These are phyloP conservation scores for Huso huso DNA, from an alignment of 2,797 vertebrate species.

Conservation along the genomic window DNA sequence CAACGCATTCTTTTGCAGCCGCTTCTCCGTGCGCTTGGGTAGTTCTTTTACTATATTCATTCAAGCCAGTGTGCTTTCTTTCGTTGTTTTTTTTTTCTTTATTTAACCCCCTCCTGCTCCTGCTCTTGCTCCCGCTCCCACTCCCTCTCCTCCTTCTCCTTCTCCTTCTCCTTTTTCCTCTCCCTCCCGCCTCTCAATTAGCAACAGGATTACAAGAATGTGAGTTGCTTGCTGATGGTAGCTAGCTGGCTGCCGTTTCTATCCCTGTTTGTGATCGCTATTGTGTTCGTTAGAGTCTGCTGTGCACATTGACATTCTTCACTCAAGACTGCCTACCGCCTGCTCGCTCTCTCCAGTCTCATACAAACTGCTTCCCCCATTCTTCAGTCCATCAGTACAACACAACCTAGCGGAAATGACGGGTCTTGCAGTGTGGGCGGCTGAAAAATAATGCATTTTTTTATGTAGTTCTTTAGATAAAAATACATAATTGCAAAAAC, in stretches of 20 bases:
- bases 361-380: slow-evolving; percentile 22
- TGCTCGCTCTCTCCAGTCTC: slow-evolving; percentile 4
- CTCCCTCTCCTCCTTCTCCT: neutral
- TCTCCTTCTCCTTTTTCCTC: neutral
- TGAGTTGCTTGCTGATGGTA: neutral
- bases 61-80: neutral
- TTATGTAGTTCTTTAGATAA: too few species aligned
- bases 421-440: slow-evolving; percentile 25
- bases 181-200: slow-evolving; percentile 7
- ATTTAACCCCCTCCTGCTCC: slow-evolving; percentile 6
- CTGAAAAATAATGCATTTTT: too few species aligned
- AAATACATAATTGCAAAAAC: too few species aligned
- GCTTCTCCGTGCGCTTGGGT: slow-evolving; percentile 25
- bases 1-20: slow-evolving; percentile 47
- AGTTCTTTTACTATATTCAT: slow-evolving; percentile 17
- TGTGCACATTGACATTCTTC: slow-evolving; percentile 15
- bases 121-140: slow-evolving; percentile 10
- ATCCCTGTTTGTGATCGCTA: neutral
- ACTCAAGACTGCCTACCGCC: slow-evolving; percentile 9
- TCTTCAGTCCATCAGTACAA: slow-evolving; percentile 30
- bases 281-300: slow-evolving; percentile 13
- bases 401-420: slow-evolving; percentile 54
- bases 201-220: slow-evolving; percentile 16
- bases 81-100: slow-evolving; percentile 17
- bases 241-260: neutral